phyloP scores from a whole-genome alignment of 2,113 vertebrate species.

The Pangasianodon hypophthalmus region DNA sequence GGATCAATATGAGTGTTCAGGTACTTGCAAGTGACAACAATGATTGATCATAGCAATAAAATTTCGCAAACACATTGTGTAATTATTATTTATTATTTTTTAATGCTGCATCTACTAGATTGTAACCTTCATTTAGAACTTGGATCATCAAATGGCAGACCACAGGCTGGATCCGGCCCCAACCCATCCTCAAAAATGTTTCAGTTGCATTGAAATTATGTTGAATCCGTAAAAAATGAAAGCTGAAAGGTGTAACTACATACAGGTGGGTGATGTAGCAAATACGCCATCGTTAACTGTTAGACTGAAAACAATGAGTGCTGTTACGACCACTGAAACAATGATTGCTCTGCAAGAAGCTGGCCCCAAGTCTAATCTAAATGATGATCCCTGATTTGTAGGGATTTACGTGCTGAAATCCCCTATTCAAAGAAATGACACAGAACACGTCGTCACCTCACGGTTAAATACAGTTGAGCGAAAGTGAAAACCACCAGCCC shows the following conservation, averaged over 20 bases:
- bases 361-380: neutral
- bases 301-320: neutral
- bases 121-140: neutral
- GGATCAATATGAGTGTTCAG: neutral
- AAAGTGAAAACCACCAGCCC: neutral
- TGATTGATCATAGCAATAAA: neutral
- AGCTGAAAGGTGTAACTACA: neutral
- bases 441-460: neutral
- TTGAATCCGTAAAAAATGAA: too few species aligned
- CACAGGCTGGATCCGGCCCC: too few species aligned
- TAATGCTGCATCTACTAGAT: neutral
- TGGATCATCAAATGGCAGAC: neutral
- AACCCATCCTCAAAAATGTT: neutral
- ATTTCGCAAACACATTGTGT: neutral
- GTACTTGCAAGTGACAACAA: neutral
- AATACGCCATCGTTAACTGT: neutral
- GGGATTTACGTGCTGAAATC: neutral
- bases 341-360: neutral
- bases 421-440: neutral
- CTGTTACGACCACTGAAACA: neutral
- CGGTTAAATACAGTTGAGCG: neutral
- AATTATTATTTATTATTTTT: neutral
- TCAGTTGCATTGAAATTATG: too few species aligned
- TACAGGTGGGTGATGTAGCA: neutral
- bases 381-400: neutral